Evolutionary conservation across 2,113 vertebrate species (phyloP), one percentile per base, ranked within the genome.

Genomic region (Forbesichthys papilliferus): DNA sequence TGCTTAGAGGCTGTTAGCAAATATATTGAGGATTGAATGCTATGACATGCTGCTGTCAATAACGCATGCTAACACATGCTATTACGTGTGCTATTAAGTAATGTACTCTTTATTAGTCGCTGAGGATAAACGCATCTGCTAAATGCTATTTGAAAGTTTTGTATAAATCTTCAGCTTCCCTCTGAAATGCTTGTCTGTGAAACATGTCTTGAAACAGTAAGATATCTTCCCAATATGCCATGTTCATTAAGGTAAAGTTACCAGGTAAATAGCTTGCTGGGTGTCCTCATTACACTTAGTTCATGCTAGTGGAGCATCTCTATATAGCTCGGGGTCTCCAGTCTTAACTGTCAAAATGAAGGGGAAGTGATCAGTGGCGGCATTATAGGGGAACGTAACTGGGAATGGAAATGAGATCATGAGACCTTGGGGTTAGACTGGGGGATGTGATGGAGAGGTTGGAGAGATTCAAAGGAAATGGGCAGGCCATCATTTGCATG

Each of bases 381-480:
- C 36, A 42, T 42, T 42, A 63, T 61, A 56, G 13, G 33, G 36
- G 13, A 42, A 61, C 42, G 59, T 61, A 34, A 66, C 42, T 62
- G 7, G 49, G 51, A 65, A 56, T 61, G 36, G 55, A 76, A 76
- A 61, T 71, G 57, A 76, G 46, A 61, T 71, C 56, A 61, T 33
- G 58, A 61, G 62, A 20, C 56, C 27, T n/a, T 53, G 33, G 60
- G 51, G n/a, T 48, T 62, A 13, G 42, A 66, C 16, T 27, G 61
- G 46, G 36, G 54, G 3, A 53, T 18, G 13, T 48, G 42, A 52
- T 11, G 12, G 20, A 51, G n/a, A 36, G 4, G 49, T 10, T 57
- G 65, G 56, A 51, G 10, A 16, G 63, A 11, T 20, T 61, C 67
- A 16, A 51, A 1, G 11, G 34, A 11, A 56, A 60, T 52, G 11